Conservation (phyloP, 2,113 vertebrate species). For the Phocoena sinus region DNA sequence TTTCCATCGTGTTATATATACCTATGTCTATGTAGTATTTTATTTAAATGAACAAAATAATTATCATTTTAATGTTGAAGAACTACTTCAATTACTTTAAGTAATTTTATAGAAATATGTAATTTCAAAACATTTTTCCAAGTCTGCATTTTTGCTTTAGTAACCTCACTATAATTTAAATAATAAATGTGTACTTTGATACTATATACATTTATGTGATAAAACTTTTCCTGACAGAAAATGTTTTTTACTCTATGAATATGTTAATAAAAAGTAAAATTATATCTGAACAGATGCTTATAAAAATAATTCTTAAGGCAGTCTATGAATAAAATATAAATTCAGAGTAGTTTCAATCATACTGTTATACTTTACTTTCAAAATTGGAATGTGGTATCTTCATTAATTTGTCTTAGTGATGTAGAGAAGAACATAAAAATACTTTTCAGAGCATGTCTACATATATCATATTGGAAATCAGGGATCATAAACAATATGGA, state of each 20-base stretch:
- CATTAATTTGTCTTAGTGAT: neutral
- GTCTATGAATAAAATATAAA: neutral
- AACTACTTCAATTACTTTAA: constrained; percentile 20
- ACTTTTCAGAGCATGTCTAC: neutral
- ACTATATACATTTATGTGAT: neutral
- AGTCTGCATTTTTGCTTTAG: neutral
- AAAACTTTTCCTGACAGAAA: neutral
- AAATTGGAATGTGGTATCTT: neutral
- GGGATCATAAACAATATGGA: neutral
- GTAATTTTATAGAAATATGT: neutral
- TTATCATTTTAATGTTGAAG: constrained; percentile 32
- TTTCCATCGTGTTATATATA: neutral
- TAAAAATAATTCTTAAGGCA: neutral
- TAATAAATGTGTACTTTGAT: neutral
- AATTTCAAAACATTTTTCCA: constrained; percentile 14
- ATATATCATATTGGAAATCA: neutral
- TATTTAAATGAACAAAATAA: neutral
- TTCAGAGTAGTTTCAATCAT: neutral
- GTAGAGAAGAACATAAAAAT: neutral
- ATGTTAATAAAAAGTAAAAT: neutral
- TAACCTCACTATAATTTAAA: neutral
- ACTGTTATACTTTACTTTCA: neutral
- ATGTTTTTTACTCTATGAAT: neutral
- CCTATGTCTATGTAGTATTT: neutral
- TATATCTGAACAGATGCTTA: neutral